Evolutionary conservation across 1,140 invertebrate species (phyloP).

Genomic region (Heliconius nattereri): DNA sequence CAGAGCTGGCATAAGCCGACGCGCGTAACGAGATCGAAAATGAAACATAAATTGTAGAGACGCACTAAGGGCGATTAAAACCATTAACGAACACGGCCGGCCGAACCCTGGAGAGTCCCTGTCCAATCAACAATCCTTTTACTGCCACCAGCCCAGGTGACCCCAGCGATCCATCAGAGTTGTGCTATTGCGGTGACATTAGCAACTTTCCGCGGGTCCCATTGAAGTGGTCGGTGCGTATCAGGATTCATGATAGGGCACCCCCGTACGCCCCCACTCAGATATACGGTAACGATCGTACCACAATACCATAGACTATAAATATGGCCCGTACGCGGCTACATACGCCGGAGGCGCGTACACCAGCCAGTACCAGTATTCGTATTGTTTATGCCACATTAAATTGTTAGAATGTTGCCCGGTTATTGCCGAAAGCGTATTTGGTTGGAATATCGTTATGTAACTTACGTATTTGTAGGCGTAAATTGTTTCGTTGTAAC

Average conservation of each 20-base stretch:
- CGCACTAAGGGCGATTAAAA: slow-evolving; percentile 75
- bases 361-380: slow-evolving; percentile 59
- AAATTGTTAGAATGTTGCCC: slow-evolving; percentile 79
- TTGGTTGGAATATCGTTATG: slow-evolving; percentile 69
- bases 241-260: slow-evolving; percentile 76
- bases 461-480: slow-evolving; percentile 66
- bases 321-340: slow-evolving; percentile 72
- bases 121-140: slow-evolving; percentile 76
- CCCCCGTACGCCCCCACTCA: slow-evolving; percentile 68
- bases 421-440: slow-evolving; percentile 79
- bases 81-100: slow-evolving; percentile 76
- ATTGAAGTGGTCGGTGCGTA: slow-evolving; percentile 63
- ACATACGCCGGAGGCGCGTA: slow-evolving; percentile 72
- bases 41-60: slow-evolving; percentile 77
- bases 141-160: slow-evolving; percentile 49
- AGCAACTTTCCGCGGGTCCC: slow-evolving; percentile 50
- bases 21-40: slow-evolving; percentile 78
- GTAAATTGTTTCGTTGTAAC: slow-evolving; percentile 64
- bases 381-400: slow-evolving; percentile 79
- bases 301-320: slow-evolving; percentile 79
- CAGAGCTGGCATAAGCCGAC: slow-evolving; percentile 64
- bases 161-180: slow-evolving; percentile 42
- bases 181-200: slow-evolving; percentile 37
- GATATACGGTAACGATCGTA: slow-evolving; percentile 77
- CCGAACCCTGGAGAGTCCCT: slow-evolving; percentile 56